Conservation (phyloP, 2,888 invertebrate genomes). For the Phoenoteleia sp. region DNA sequence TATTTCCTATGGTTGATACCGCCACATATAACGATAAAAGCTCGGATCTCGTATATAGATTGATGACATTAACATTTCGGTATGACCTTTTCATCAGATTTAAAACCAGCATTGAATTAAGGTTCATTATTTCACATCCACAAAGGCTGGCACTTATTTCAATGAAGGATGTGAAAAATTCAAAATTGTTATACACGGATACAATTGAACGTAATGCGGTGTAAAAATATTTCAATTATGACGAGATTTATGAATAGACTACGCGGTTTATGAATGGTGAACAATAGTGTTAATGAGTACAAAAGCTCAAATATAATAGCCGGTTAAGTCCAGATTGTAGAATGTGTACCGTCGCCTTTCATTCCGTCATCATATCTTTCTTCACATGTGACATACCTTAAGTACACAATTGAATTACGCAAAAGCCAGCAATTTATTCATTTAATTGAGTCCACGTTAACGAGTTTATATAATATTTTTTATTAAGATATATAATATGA, state of each 20-base stretch:
- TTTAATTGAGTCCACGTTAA: slow-evolving; percentile 12
- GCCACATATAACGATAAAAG: slow-evolving; percentile 36
- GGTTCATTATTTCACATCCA: not conserved
- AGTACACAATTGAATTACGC: slow-evolving; percentile 41
- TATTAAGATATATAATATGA: too few species aligned
- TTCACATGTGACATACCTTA: slow-evolving; percentile 46
- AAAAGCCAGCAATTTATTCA: slow-evolving; percentile 35
- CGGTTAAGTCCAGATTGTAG: slow-evolving; percentile 44
- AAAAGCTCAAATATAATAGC: slow-evolving; percentile 57
- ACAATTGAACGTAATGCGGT: not conserved
- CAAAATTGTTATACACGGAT: not conserved
- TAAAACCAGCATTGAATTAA: not conserved
- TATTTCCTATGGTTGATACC: slow-evolving; percentile 37
- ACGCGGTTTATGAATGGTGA: slow-evolving; percentile 21
- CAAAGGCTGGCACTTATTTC: too few species aligned
- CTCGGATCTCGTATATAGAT: slow-evolving; percentile 30
- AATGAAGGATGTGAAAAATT: not conserved
- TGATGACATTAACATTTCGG: slow-evolving; percentile 21
- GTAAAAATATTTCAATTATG: slow-evolving; percentile 41
- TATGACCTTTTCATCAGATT: slow-evolving; percentile 9
- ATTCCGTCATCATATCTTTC: slow-evolving; percentile 38
- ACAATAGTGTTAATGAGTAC: slow-evolving; percentile 56
- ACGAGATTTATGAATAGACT: slow-evolving; percentile 45
- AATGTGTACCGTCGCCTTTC: slow-evolving; percentile 41
- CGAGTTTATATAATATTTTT: too few species aligned